phyloP scores from a whole-genome alignment of 2,113 vertebrate species.

The Arvicanthis niloticus region DNA sequence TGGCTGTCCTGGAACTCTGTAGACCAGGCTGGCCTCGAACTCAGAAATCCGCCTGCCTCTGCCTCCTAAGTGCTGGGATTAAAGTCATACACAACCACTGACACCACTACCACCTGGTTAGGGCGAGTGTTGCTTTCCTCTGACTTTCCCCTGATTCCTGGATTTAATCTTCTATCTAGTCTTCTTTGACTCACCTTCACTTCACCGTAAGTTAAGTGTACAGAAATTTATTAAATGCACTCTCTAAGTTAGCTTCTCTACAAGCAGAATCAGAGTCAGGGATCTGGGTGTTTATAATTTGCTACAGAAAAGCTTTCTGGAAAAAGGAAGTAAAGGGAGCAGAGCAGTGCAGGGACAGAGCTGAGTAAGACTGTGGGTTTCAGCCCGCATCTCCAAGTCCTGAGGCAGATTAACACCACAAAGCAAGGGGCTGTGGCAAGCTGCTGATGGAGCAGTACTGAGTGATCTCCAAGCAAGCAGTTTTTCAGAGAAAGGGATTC shows the following conservation, averaged over 20 bases:
- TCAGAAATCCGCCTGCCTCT: too few relatives aligned
- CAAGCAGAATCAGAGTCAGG: not conserved
- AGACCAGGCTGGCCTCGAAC: too few relatives aligned
- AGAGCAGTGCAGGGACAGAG: not conserved
- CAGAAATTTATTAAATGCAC: not conserved
- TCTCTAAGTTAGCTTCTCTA: not conserved
- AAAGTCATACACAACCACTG: not conserved
- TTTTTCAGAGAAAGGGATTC: not conserved
- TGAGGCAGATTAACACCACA: not conserved
- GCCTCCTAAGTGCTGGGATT: too few relatives aligned
- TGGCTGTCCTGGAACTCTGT: too few relatives aligned
- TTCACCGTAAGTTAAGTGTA: not conserved
- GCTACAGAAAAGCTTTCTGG: not conserved
- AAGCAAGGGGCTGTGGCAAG: not conserved
- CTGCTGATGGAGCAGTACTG: not conserved
- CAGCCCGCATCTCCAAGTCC: not conserved
- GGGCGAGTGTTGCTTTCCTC: not conserved
- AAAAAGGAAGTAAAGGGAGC: not conserved
- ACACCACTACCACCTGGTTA: not conserved
- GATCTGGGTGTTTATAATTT: not conserved
- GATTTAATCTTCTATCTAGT: conserved; percentile 36
- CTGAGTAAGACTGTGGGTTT: conserved; percentile 18
- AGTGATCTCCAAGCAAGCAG: not conserved
- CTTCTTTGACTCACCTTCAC: conserved; percentile 1
- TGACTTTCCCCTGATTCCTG: conserved; percentile 15